Evolutionary conservation across 1,140 invertebrate species (phyloP), one percentile per base, ranked within the genome.

Genomic region (Homalodisca vitripennis): DNA sequence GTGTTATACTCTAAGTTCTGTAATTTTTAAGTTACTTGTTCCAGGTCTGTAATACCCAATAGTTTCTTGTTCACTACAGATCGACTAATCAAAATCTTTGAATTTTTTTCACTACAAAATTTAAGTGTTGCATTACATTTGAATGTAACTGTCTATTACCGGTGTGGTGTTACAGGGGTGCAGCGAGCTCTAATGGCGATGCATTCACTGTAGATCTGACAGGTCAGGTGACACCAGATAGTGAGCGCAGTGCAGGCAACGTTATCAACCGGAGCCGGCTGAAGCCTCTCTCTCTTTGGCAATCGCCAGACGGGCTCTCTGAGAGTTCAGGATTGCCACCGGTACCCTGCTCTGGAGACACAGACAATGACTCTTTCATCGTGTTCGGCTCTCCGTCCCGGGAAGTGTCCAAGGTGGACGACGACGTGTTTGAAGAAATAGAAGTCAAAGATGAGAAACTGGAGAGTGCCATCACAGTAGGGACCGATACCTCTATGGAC

Each of bases 341-440:
- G 3, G 29, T 2, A 20, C 68, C 30, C 3, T 30, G n/a, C 3
- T 27, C 68, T 2, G 14, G n/a, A 10, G 66, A 68, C 24, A 67
- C 69, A 20, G 55, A 24, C 1, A 65, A 60, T 22, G 70, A 70
- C 48, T 74, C 73, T n/a, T 74, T 55, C 29, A 72, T 74, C 47
- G 55, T 60, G 22, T 60, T 60, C 26, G 14, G 24, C 14, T 27
- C 55, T 27, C 55, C 14, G 12, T 60, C 55, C 27, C 14, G 29
- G 26, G 55, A 60, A 27, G 14, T 26, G 2, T 60, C 55, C 2
- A 26, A 60, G 29, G 24, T 26, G 2, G 26, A 22, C 2, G 55
- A 60, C 26, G 29, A 60, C 55, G 13, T 27, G 22, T 27, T 27
- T 30, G 22, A 30, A 10, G 55, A 60, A 10, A 60, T 60, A 2